These are phyloP conservation scores for Siphlonurus alternatus DNA, from an alignment of 2,888 invertebrate genomes.

Conservation along the genomic window DNA sequence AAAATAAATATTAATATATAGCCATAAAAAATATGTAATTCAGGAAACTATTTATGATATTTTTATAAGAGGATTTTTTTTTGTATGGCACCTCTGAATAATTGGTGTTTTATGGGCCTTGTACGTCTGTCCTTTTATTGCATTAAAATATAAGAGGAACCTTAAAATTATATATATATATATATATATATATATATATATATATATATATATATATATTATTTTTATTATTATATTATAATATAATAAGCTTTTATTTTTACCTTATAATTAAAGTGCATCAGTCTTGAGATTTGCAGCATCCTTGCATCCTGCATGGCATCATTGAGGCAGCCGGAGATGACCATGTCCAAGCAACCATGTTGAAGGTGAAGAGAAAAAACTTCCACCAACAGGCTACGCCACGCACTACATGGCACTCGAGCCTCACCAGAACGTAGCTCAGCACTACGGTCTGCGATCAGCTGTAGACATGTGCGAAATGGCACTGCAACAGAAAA, in stretches of 20 bases:
- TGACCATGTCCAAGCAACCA: conserved; percentile 10
- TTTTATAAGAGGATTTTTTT: no score
- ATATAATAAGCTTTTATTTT: background rate
- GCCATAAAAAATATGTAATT: no score
- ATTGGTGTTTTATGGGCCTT: no score
- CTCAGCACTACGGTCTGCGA: conserved; percentile 34
- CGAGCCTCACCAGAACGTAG: conserved; percentile 32
- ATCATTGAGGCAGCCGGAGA: conserved; percentile 5
- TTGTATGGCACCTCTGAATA: no score
- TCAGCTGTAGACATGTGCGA: conserved; percentile 33
- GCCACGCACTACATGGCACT: conserved; percentile 40
- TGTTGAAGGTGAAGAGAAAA: conserved; percentile 28
- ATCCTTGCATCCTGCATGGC: conserved; percentile 20
- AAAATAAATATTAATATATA: no score
- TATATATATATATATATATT: background rate
- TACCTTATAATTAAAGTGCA: conserved; percentile 19
- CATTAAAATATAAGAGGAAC: background rate
- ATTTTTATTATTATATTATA: background rate
- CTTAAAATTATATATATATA: background rate
- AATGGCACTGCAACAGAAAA: conserved; percentile 35
- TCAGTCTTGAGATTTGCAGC: conserved; percentile 9
- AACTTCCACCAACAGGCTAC: conserved; percentile 29
- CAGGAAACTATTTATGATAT: no score
- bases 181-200: background rate
- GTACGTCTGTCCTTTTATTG: no score